Conservation (phyloP, 2,888 invertebrate genomes). For the Pollenia griseotomentosa region DNA sequence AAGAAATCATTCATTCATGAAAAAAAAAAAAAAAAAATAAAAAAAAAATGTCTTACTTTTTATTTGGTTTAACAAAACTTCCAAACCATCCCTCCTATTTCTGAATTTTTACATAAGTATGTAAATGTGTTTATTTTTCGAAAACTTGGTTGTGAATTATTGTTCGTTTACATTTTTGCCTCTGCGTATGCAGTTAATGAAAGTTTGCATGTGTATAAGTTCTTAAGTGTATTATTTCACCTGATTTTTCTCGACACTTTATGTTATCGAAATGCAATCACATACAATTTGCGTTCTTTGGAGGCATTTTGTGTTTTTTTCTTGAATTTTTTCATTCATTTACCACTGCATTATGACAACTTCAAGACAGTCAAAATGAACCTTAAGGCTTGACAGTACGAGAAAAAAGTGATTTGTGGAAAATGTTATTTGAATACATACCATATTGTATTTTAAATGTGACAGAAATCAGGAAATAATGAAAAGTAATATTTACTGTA, state of each 20-base stretch:
- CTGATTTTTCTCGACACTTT: slow-evolving; percentile 62
- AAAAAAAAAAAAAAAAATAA: no score
- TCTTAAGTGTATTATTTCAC: slow-evolving; percentile 55
- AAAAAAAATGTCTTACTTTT: background rate
- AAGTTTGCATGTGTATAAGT: slow-evolving; percentile 7
- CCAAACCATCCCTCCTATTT: background rate
- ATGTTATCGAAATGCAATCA: slow-evolving; percentile 69
- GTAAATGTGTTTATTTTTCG: background rate
- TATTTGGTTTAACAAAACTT: background rate
- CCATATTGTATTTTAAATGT: slow-evolving; percentile 43
- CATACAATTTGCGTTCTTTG: slow-evolving; percentile 57
- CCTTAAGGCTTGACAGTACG: slow-evolving; percentile 39
- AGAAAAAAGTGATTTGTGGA: slow-evolving; percentile 33
- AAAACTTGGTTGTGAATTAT: slow-evolving; percentile 4
- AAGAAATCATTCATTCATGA: no score
- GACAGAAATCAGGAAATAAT: slow-evolving; percentile 47
- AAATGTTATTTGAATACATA: slow-evolving; percentile 42
- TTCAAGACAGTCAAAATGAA: slow-evolving; percentile 40
- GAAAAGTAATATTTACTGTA: slow-evolving; percentile 9
- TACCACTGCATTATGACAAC: slow-evolving; percentile 63
- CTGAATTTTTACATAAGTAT: background rate
- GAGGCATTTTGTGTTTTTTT: slow-evolving; percentile 1
- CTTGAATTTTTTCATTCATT: slow-evolving; percentile 31
- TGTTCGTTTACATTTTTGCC: background rate
- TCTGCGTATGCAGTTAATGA: slow-evolving; percentile 26